A percentile compares a stretch with the other conserved stretches of the same genome.
These are phyloP conservation scores for Chelonus insularis DNA, from an alignment of 1,140 invertebrate genomes.

Conservation along the genomic window DNA sequence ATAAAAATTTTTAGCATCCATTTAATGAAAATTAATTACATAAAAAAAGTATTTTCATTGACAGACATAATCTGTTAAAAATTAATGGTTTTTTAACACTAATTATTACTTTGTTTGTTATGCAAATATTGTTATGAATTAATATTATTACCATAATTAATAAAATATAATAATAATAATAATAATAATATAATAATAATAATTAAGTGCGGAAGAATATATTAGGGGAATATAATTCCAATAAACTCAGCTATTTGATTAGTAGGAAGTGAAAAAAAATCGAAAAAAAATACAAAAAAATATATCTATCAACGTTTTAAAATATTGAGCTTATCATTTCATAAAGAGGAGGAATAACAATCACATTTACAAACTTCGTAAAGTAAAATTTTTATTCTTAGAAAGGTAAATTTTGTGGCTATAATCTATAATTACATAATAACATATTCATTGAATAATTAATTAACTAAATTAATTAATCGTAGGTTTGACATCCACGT, in stretches of 20 bases:
- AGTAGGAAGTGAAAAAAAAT: background rate
- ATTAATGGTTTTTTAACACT: too few species aligned
- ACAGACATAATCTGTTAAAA: too few species aligned
- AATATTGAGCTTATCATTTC: background rate
- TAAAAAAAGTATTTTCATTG: too few species aligned
- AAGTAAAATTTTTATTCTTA: conserved; percentile 29
- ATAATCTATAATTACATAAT: conserved; percentile 23
- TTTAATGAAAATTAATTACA: too few species aligned
- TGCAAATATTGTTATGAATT: too few species aligned
- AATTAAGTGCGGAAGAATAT: background rate
- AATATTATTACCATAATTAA: too few species aligned
- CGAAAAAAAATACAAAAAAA: background rate
- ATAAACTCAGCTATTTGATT: background rate
- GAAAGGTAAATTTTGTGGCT: conserved; percentile 26
- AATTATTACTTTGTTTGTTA: too few species aligned
- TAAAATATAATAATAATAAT: too few species aligned
- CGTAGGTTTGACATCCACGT: conserved; percentile 29
- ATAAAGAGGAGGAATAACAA: conserved; percentile 11
- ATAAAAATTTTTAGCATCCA: too few species aligned
- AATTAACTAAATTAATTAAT: conserved; percentile 12
- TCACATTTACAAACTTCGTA: conserved; percentile 13
- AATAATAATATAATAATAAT: background rate
- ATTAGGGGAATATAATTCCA: conserved; percentile 17
- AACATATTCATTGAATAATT: conserved; percentile 8
- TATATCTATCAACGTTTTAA: background rate